Evolutionary conservation across 2,797 vertebrate genomes (phyloP), one percentile per base, ranked within the genome.

Genomic region (Gymnoscopelus braueri): DNA sequence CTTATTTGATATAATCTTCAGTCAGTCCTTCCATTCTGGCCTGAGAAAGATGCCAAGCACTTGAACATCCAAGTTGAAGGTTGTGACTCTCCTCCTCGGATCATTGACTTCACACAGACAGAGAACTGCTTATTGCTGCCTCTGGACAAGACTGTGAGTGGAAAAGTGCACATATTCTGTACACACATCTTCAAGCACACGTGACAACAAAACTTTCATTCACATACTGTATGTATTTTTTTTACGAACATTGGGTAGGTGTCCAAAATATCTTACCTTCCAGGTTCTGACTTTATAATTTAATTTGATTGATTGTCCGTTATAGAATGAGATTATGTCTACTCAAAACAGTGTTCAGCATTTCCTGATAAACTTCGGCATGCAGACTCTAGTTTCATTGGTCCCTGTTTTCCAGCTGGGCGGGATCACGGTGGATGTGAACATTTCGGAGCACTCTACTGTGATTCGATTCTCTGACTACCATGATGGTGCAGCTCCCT

Each of bases 21-120:
- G 98, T 94, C 95, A 65, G 94, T 95, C 44, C 91, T 96, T 75
- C 96, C 98, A 0, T 98, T 99, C 93, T 99, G 98, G 98, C 97
- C 98, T 67, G 95, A 96, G 82, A 95, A 91, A 55, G 91, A 94
- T 84, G 92, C 94, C 56, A 95, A 94, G 88, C 95, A 87, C 74
- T 86, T 99, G 8, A 92, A 86, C 81, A 94, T 99, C 83, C 95
- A 95, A 92, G 95, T 97, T 74, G 94, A 95, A 68, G 93, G 92
- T 73, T 95, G 90, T 81, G 53, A 93, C 52, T 88, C 91, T 0
- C 92, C 93, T 15, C 94, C 95, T 35, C 95, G 92, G 73, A 93
- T 88, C 53, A 95, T 99, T 78, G 84, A 94, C 89, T 96, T 98
- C 89, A 94, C 96, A 77, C 93, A 94, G 54, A 96, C 96, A 69